Conservation (phyloP, 2,113 vertebrate species). For the Hiodon alosoides region DNA sequence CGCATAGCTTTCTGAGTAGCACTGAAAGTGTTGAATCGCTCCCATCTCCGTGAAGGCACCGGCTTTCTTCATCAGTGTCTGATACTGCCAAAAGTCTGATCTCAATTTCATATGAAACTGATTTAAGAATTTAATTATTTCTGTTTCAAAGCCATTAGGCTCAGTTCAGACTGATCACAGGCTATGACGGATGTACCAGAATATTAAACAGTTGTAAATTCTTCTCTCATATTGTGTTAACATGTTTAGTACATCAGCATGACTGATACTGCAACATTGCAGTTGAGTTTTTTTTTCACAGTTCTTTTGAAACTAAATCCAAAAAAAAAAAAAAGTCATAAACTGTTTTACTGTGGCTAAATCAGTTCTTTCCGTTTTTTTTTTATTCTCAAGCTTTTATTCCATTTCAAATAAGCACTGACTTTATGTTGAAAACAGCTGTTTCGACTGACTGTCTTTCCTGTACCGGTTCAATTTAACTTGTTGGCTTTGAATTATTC, state of each 20-base stretch:
- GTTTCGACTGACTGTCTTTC: slow-evolving; percentile 34
- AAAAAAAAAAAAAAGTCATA: slow-evolving; percentile 43
- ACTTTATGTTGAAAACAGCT: slow-evolving; percentile 53
- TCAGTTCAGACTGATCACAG: slow-evolving; percentile 19
- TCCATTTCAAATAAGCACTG: slow-evolving; percentile 42
- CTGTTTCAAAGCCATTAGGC: slow-evolving; percentile 33
- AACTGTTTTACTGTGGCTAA: slow-evolving; percentile 38
- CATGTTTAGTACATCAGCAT: slow-evolving; percentile 35
- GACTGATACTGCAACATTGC: slow-evolving; percentile 14
- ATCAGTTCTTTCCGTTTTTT: slow-evolving; percentile 45
- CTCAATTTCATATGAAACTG: slow-evolving; percentile 50
- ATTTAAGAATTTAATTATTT: slow-evolving; percentile 37
- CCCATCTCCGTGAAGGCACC: slow-evolving; percentile 44
- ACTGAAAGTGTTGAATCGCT: slow-evolving; percentile 41
- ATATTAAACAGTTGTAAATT: slow-evolving; percentile 39
- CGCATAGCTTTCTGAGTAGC: slow-evolving; percentile 36
- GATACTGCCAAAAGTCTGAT: slow-evolving; percentile 53
- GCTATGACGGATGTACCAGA: slow-evolving; percentile 28
- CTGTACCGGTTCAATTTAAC: slow-evolving; percentile 15
- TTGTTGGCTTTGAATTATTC: slow-evolving; percentile 33
- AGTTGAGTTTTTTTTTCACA: slow-evolving; percentile 13
- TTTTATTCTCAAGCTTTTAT: slow-evolving; percentile 40
- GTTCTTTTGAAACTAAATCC: slow-evolving; percentile 22
- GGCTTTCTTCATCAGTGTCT: slow-evolving; percentile 40
- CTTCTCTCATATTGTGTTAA: slow-evolving; percentile 37